Evolutionary conservation across 2,113 vertebrate genomes (phyloP).

Genomic region (Muscicapa adusta): DNA sequence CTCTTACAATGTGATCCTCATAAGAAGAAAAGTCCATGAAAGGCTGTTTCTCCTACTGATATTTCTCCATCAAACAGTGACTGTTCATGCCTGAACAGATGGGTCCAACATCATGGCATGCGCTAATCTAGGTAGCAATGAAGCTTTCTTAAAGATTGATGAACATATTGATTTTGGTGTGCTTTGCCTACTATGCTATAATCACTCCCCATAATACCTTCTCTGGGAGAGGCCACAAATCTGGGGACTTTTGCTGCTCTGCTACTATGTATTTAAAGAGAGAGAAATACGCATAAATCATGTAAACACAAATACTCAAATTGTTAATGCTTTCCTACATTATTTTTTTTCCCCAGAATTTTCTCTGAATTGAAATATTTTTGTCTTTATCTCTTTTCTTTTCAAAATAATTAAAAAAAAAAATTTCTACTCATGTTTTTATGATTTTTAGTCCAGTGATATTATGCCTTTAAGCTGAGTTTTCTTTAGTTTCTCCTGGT

Average conservation of each 20-base stretch:
- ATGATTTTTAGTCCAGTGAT: not conserved
- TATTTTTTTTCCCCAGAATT: not conserved
- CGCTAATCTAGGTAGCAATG: too few relatives aligned
- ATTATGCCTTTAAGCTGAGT: not conserved
- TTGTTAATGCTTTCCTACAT: not conserved
- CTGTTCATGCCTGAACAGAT: not conserved
- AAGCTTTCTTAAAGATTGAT: not conserved
- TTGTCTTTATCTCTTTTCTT: not conserved
- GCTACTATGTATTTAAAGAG: not conserved
- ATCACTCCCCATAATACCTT: not conserved
- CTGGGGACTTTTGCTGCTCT: not conserved
- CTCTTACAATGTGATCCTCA: rapidly evolving
- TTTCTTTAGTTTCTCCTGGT: not conserved
- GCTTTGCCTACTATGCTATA: not conserved
- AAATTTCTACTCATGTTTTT: not conserved
- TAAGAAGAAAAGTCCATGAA: not conserved
- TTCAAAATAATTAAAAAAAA: not conserved
- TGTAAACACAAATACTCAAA: not conserved
- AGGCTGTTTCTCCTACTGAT: not conserved
- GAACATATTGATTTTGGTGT: not conserved
- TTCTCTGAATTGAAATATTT: not conserved
- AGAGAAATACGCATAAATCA: not conserved
- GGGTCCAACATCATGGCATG: rapidly evolving
- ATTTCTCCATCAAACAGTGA: not conserved
- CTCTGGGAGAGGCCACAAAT: not conserved